A percentile compares a stretch with the other conserved stretches of the same genome.
phyloP scores from a whole-genome alignment of 2,888 invertebrate species.

The Lucinisca nassula region DNA sequence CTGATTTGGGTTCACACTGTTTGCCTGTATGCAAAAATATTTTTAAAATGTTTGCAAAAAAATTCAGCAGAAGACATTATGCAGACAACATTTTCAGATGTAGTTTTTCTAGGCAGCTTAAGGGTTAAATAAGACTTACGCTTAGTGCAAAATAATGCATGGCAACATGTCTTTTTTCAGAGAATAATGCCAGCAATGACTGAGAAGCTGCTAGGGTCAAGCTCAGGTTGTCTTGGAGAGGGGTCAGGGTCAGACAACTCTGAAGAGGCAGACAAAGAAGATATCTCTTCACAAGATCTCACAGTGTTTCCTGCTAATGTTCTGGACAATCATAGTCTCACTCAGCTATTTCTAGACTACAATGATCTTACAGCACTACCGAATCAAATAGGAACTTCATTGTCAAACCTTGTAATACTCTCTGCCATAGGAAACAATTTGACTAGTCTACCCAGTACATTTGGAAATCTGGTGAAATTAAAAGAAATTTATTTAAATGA shows the following conservation, averaged over 20 bases:
- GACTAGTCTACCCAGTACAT: slow-evolving; percentile 67
- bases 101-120: no score
- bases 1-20: no score
- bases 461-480: slow-evolving; percentile 71
- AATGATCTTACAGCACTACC: slow-evolving; percentile 77
- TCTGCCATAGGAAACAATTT: slow-evolving; percentile 80
- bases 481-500: slow-evolving; percentile 78
- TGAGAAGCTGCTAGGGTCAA: not conserved
- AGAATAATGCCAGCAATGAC: not conserved
- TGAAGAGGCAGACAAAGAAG: not conserved
- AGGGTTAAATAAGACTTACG: no score
- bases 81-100: no score
- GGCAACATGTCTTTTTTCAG: not conserved
- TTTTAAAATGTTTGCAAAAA: no score
- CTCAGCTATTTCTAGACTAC: slow-evolving; percentile 75
- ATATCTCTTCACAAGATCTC: slow-evolving; percentile 68
- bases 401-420: slow-evolving; percentile 70
- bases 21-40: no score
- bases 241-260: not conserved
- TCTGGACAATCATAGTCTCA: slow-evolving; percentile 47
- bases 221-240: not conserved
- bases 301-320: slow-evolving; percentile 68
- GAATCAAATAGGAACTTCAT: slow-evolving; percentile 56
- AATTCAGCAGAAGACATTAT: no score
- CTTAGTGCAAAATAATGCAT: no score